phyloP scores from a whole-genome alignment of 2,888 invertebrate species.

The Drosophila infuscata region DNA sequence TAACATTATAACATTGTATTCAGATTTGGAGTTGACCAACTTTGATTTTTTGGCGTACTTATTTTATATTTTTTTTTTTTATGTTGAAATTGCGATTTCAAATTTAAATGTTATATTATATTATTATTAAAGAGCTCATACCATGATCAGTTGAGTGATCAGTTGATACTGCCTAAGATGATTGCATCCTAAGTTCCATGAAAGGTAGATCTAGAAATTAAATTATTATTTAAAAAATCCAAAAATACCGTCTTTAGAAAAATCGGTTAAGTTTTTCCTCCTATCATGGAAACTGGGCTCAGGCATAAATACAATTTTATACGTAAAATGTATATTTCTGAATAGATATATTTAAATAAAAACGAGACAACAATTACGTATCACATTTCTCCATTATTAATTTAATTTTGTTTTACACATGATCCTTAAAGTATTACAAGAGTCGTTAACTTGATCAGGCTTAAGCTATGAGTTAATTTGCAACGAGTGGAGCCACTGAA shows the following conservation, averaged over 20 bases:
- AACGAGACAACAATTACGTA: background rate
- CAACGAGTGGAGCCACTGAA: conserved; percentile 13
- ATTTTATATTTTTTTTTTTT: too few relatives aligned
- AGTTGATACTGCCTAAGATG: too few relatives aligned
- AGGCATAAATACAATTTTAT: background rate
- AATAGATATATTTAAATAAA: background rate
- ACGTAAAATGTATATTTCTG: background rate
- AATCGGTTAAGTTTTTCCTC: too few relatives aligned
- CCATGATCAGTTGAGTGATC: background rate
- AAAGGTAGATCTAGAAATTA: background rate
- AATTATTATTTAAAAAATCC: background rate
- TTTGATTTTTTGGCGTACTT: background rate
- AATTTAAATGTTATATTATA: too few relatives aligned
- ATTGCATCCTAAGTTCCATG: too few relatives aligned
- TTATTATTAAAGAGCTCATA: too few relatives aligned
- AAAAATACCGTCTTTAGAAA: too few relatives aligned
- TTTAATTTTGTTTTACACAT: background rate
- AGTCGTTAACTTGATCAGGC: conserved; percentile 1
- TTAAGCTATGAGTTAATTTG: conserved; percentile 74
- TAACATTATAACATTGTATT: background rate
- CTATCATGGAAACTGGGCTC: too few relatives aligned
- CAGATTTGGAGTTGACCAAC: background rate
- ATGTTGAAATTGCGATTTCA: too few relatives aligned
- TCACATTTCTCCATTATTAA: background rate
- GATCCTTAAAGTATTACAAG: conserved; percentile 4